Conservation (phyloP, 2,888 invertebrate species). For the Autographa gamma region DNA sequence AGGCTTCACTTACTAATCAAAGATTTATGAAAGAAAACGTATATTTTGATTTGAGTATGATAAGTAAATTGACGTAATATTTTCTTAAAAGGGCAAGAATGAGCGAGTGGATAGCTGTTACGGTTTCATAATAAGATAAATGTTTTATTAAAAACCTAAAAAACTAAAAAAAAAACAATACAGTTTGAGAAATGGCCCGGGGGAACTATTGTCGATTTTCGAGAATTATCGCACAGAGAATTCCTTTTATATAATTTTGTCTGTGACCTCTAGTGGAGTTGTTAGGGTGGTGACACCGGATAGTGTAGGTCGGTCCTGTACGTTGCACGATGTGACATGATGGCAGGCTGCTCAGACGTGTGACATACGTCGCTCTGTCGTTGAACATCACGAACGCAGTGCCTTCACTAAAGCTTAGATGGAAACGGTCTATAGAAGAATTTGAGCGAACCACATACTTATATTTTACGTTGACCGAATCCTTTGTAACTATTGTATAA, state of each 20-base stretch:
- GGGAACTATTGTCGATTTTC: conserved; percentile 45
- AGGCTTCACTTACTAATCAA: conserved; percentile 54
- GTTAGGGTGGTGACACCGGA: conserved; percentile 53
- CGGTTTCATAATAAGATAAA: conserved; percentile 22
- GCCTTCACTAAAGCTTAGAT: conserved; percentile 55
- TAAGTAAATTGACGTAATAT: conserved; percentile 35
- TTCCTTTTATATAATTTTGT: conserved; percentile 53
- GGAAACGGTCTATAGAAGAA: conserved; percentile 51
- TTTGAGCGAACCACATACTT: conserved; percentile 44
- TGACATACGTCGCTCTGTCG: conserved; percentile 41
- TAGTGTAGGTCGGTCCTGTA: conserved; percentile 46
- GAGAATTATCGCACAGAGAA: conserved; percentile 67
- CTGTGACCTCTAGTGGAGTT: conserved; percentile 66
- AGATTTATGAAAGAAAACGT: conserved; percentile 19
- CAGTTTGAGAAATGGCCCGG: conserved; percentile 30
- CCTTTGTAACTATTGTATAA: conserved; percentile 61
- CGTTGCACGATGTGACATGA: conserved; percentile 45
- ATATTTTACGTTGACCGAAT: conserved; percentile 61
- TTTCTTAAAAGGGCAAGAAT: conserved; percentile 49
- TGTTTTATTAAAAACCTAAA: conserved; percentile 33
- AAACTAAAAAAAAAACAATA: conserved; percentile 26
- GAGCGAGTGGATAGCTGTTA: conserved; percentile 45
- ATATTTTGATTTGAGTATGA: conserved; percentile 32
- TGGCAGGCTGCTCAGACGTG: conserved; percentile 38
- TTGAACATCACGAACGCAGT: conserved; percentile 51